Percentiles rank a stretch among this genome's conserved stretches.
These are phyloP conservation scores for Danio kyathit DNA, from an alignment of 2,797 vertebrate genomes.

Conservation along the genomic window DNA sequence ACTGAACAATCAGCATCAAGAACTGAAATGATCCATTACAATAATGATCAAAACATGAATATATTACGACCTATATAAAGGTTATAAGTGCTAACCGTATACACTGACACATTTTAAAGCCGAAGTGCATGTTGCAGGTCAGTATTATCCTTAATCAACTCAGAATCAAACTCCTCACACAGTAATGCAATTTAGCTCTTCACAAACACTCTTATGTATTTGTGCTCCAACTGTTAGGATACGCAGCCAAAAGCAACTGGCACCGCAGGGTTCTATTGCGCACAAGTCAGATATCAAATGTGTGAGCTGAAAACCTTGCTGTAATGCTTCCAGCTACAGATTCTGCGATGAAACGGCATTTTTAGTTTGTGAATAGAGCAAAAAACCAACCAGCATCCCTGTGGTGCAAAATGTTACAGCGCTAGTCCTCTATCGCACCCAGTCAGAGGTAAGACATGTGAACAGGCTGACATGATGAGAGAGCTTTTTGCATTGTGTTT, in stretches of 20 bases:
- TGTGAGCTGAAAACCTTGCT: slow-evolving; percentile 22
- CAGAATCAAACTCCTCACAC: neutral
- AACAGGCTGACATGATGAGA: neutral
- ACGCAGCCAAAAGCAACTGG: slow-evolving; percentile 22
- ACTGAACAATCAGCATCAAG: no score
- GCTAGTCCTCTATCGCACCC: neutral
- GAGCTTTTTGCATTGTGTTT: neutral
- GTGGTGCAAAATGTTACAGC: neutral
- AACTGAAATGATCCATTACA: no score
- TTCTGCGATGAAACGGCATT: slow-evolving; percentile 14
- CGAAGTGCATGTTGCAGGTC: neutral
- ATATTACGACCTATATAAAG: neutral
- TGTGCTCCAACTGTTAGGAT: neutral
- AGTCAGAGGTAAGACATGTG: neutral
- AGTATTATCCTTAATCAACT: neutral
- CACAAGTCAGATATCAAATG: slow-evolving; percentile 21
- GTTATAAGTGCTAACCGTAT: neutral
- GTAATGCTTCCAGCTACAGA: slow-evolving; percentile 9
- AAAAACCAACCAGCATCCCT: neutral
- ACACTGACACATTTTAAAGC: neutral
- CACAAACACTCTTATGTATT: slow-evolving; percentile 20
- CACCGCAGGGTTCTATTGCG: slow-evolving; percentile 24
- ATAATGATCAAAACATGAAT: no score
- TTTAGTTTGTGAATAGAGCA: neutral
- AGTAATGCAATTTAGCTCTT: neutral